A percentile compares a stretch with the other conserved stretches of the same genome.
Evolutionary conservation across 2,797 vertebrate genomes (phyloP).

Genomic region (Gymnothorax javanicus): DNA sequence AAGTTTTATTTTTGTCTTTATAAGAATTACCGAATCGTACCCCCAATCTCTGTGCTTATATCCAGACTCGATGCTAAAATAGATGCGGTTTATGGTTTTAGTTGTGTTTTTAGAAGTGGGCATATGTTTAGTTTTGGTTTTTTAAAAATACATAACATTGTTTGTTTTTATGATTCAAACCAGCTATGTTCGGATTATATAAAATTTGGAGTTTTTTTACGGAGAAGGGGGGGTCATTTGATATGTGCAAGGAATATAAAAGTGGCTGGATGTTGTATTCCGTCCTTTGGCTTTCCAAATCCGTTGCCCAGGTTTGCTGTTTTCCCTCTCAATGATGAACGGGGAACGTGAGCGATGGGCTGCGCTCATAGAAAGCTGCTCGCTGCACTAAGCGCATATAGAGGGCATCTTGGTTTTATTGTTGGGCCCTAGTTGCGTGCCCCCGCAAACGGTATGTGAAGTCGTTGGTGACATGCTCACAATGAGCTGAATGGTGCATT

Average conservation of each 20-base stretch:
- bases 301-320: slow-evolving; percentile 14
- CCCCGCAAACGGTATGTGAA: no score
- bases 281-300: slow-evolving; percentile 28
- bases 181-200: slow-evolving; percentile 51
- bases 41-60: slow-evolving; percentile 60
- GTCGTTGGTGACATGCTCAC: no score
- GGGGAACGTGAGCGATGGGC: slow-evolving; percentile 43
- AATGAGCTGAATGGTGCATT: no score
- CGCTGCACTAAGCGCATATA: neutral
- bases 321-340: slow-evolving; percentile 34
- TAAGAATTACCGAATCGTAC: slow-evolving; percentile 59
- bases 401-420: no score
- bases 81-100: slow-evolving; percentile 72
- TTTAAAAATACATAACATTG: slow-evolving; percentile 57
- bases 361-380: neutral
- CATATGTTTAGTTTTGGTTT: slow-evolving; percentile 66
- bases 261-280: slow-evolving; percentile 38
- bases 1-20: slow-evolving; percentile 54
- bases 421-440: no score
- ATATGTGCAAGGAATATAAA: slow-evolving; percentile 36
- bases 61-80: slow-evolving; percentile 72
- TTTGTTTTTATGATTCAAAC: slow-evolving; percentile 68
- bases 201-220: slow-evolving; percentile 37
- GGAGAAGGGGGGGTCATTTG: slow-evolving; percentile 29
- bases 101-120: slow-evolving; percentile 59